These are phyloP conservation scores for Sericinus montela DNA, from an alignment of 2,888 invertebrate genomes.

Conservation along the genomic window DNA sequence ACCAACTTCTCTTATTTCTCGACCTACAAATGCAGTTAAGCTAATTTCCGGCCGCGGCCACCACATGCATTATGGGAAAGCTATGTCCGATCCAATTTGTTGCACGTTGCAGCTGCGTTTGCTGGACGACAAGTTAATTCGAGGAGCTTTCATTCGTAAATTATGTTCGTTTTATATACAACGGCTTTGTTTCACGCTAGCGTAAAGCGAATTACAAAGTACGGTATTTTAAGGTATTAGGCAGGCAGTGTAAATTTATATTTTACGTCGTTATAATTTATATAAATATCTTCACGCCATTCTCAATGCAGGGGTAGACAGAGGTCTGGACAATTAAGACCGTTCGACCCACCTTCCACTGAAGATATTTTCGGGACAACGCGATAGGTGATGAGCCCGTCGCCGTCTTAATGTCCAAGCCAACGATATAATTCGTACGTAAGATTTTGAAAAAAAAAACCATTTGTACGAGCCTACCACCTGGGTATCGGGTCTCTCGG, in stretches of 20 bases:
- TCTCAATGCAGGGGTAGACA: too few species aligned
- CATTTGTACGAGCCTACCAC: too few species aligned
- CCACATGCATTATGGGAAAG: conserved; percentile 14
- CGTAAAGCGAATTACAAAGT: too few species aligned
- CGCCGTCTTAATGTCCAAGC: too few species aligned
- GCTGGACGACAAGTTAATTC: conserved; percentile 2
- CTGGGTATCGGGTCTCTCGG: too few species aligned
- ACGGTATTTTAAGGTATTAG: background rate
- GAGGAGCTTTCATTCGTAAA: background rate
- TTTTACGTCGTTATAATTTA: background rate
- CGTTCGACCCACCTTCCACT: too few species aligned
- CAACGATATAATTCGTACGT: too few species aligned
- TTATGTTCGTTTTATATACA: background rate
- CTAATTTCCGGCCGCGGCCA: conserved; percentile 13
- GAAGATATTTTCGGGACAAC: too few species aligned
- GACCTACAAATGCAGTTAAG: conserved; percentile 18
- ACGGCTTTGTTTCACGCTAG: background rate
- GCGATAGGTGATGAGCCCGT: too few species aligned
- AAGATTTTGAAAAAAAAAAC: too few species aligned
- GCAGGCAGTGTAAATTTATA: background rate
- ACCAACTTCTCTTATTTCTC: conserved; percentile 13
- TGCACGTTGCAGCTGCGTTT: conserved; percentile 1
- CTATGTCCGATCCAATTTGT: conserved; percentile 14
- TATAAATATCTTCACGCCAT: too few species aligned
- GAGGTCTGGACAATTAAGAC: too few species aligned